Evolutionary conservation across 2,797 vertebrate genomes (phyloP).

Genomic region (Manis pentadactyla): DNA sequence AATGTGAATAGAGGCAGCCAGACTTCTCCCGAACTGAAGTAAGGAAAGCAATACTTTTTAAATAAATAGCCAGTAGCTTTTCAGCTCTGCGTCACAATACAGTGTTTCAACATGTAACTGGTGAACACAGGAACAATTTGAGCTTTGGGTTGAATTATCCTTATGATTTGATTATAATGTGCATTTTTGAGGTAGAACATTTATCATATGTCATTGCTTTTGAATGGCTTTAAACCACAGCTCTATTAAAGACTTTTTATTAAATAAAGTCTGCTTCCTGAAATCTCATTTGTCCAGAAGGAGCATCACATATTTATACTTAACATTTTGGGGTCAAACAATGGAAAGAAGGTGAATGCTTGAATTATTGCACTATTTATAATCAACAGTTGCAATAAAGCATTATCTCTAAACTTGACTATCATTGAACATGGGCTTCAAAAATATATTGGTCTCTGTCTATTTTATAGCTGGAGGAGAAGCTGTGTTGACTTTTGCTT

Average conservation of each 20-base stretch:
- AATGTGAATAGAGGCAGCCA: background rate
- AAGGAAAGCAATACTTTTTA: background rate
- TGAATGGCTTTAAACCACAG: slow-evolving; percentile 77
- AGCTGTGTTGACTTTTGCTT: slow-evolving; percentile 58
- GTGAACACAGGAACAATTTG: slow-evolving; percentile 71
- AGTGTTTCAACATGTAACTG: slow-evolving; percentile 54
- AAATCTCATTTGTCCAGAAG: slow-evolving; percentile 80
- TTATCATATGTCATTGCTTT: slow-evolving; percentile 79
- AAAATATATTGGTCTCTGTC: slow-evolving; percentile 43
- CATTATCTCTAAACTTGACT: slow-evolving; percentile 47
- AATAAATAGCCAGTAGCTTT: slow-evolving; percentile 14
- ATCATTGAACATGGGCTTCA: slow-evolving; percentile 34
- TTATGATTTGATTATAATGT: slow-evolving; percentile 85
- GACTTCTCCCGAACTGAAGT: background rate
- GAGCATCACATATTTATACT: slow-evolving; percentile 80
- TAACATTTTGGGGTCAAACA: slow-evolving; percentile 82
- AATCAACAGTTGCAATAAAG: slow-evolving; percentile 69
- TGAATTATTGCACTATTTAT: slow-evolving; percentile 76
- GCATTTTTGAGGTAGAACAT: slow-evolving; percentile 80
- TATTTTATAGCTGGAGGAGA: slow-evolving; percentile 22
- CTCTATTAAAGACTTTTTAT: slow-evolving; percentile 85
- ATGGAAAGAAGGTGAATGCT: slow-evolving; percentile 77
- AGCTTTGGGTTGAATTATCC: slow-evolving; percentile 79
- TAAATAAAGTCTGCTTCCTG: slow-evolving; percentile 82
- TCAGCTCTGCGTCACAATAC: slow-evolving; percentile 47